These are phyloP conservation scores for Mesocricetus auratus DNA, from an alignment of 2,113 vertebrate species.

Conservation along the genomic window DNA sequence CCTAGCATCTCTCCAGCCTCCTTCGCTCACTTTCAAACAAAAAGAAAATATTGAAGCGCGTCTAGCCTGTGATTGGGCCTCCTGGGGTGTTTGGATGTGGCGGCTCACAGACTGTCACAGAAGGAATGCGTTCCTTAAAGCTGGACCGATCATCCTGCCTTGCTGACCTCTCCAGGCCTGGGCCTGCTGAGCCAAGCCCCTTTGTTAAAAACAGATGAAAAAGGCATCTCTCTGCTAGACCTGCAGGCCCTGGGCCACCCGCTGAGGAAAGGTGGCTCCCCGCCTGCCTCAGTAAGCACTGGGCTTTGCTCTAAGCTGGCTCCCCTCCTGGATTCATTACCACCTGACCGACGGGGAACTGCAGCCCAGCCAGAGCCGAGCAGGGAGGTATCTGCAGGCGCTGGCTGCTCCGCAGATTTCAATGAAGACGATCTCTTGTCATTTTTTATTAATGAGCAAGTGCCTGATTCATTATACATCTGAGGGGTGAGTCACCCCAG, in stretches of 20 bases:
- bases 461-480: constrained; percentile 90
- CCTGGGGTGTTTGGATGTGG: constrained; percentile 16
- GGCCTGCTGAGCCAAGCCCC: constrained; percentile 76
- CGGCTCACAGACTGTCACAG: constrained; percentile 50
- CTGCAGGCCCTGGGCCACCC: constrained; percentile 66
- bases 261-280: constrained; percentile 81
- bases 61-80: not conserved
- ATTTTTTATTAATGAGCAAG: constrained; percentile 89
- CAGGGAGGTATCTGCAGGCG: constrained; percentile 82
- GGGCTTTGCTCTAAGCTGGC: constrained; percentile 66
- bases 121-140: constrained; percentile 56
- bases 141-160: not conserved
- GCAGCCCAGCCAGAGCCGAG: constrained; percentile 67
- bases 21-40: constrained; percentile 56
- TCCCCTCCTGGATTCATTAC: constrained; percentile 84
- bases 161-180: constrained; percentile 44
- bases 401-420: constrained; percentile 79
- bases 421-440: constrained; percentile 86
- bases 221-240: constrained; percentile 78
- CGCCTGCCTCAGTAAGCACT: constrained; percentile 69
- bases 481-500: constrained; percentile 83
- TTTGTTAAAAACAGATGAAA: constrained; percentile 71
- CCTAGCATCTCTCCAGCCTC: not conserved
- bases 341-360: constrained; percentile 79
- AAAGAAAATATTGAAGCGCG: constrained; percentile 18